Percentiles rank a stretch among this genome's conserved stretches.
Conservation (phyloP, 2,113 vertebrate species). For the Phycodurus eques region DNA sequence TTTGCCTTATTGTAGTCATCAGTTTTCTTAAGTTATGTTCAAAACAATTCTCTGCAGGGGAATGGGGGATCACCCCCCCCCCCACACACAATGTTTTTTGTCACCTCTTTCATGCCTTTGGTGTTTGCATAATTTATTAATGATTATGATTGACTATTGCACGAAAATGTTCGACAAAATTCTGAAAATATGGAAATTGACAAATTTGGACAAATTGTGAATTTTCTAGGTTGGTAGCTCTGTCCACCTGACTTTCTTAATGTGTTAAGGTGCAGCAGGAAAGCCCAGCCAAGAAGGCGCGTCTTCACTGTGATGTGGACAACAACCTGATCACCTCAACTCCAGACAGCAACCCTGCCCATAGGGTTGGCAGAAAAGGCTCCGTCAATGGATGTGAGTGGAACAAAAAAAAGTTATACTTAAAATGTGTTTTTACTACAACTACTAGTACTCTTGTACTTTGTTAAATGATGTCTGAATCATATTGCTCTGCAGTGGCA, state of each 20-base stretch:
- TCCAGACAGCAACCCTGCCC: constrained; percentile 76
- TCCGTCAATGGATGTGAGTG: constrained; percentile 88
- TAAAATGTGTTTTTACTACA: neutral
- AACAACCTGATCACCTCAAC: constrained; percentile 92
- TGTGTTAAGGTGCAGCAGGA: constrained; percentile 84
- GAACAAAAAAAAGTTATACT: neutral
- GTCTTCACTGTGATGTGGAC: constrained; percentile 86
- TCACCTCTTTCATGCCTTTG: too few species aligned
- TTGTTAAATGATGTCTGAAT: neutral
- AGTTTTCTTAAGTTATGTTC: too few species aligned
- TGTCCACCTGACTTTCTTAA: constrained; percentile 1
- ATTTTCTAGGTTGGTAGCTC: too few species aligned
- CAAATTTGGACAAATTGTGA: too few species aligned
- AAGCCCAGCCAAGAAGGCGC: constrained; percentile 86
- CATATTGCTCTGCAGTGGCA: constrained; percentile 72
- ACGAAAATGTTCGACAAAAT: too few species aligned
- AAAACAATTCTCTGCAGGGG: too few species aligned
- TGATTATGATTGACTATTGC: too few species aligned
- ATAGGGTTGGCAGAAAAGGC: constrained; percentile 83
- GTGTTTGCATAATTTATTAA: too few species aligned
- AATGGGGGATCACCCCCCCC: too few species aligned
- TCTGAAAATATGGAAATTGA: too few species aligned
- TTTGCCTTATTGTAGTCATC: too few species aligned
- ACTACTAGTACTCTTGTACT: neutral
- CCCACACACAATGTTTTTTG: too few species aligned